Evolutionary conservation across 1,140 invertebrate genomes (phyloP), one percentile per base, ranked within the genome.

Genomic region (Daktulosphaira vitifoliae): DNA sequence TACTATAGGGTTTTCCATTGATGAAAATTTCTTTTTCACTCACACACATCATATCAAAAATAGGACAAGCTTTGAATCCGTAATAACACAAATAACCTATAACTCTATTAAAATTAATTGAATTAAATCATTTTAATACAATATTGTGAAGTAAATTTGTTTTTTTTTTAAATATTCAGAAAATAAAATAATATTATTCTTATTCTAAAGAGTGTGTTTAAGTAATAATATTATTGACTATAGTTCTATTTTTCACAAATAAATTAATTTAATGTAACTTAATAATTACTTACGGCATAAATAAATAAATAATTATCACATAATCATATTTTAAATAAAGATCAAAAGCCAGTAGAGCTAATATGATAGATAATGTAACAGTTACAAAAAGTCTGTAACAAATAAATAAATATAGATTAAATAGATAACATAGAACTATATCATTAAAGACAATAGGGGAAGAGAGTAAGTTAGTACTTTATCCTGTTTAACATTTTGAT

Each of bases 11-110:
- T 62, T 62, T 62, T 20, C 56, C 56, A 33, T 62, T 62, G 4
- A 62, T 44, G 29, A 62, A 46, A 20, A 62, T 62, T 62, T 62
- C 56, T 18, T 62, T 62, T 62, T 62, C 56, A 37, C 56, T 62
- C 3, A 62, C 44, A 62, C 56, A 62, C 42, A 46, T 46, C 56
- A 62, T 62, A 20, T 62, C 56, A 1, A 62, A 62, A 62, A 62
- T 46, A 29, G 56, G 56, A 9, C 56, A 62, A 20, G 56, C 56
- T 48, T 62, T 62, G 22, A 62, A 62, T 29, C 56, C 56, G 44
- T 62, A 62, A 33, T 20, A 48, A 25, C 56, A 46, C 29, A 62
- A 62, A 62, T 62, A 62, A 15, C 22, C 56, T 20, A 48, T 18
- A 8, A 62, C n/a, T n/a, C n/a, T n/a, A n/a, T n/a, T n/a, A n/a